Evolutionary conservation across 2,888 invertebrate genomes (phyloP), one percentile per base, ranked within the genome.

Genomic region (Lasius platythorax): DNA sequence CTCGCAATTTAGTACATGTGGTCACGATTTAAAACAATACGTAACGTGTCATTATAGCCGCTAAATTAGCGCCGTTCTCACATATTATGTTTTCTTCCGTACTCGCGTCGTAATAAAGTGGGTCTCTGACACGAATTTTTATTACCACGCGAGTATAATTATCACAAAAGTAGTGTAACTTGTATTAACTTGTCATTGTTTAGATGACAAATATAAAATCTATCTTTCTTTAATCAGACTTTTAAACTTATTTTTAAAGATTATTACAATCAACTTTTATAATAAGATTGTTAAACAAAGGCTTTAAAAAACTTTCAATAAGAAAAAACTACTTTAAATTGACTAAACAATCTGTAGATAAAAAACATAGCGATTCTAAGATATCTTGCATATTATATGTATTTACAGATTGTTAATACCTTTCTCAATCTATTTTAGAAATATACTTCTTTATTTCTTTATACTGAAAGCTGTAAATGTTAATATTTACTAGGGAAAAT

Each of bases 31-130:
- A 3, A 74, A 82, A 82, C 82, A 74, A 66, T 53, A 63, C 46
- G 3, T 46, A 72, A 11, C 3, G n/a, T 43, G 82, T 30, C 37
- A 82, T 82, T 74, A 75, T 43, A 66, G 40, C 23, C 30, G 12
- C 30, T 50, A n/a, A 56, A 82, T 82, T 82, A 74, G n/a, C n/a
- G 11, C 15, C 74, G 18, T 75, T 82, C 82, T 74, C 82, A 82
- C 53, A 40, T 15, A 18, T 72, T 37, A 73, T 30, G 37, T 23
- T 33, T 50, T 53, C 23, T 82, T 66, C 64, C 40, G 53, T 15
- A 64, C 37, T n/a, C 40, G 37, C 28, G 40, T 82, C 40, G 18
- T 18, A 12, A 78, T 37, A 67, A 82, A 82, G 82, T 75, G 6
- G 75, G 53, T 75, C 30, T 82, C 64, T 50, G 18, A 50, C 18